A percentile compares a stretch with the other conserved stretches of the same genome.
Evolutionary conservation across 2,888 invertebrate species (phyloP).

Genomic region (Empis livida): DNA sequence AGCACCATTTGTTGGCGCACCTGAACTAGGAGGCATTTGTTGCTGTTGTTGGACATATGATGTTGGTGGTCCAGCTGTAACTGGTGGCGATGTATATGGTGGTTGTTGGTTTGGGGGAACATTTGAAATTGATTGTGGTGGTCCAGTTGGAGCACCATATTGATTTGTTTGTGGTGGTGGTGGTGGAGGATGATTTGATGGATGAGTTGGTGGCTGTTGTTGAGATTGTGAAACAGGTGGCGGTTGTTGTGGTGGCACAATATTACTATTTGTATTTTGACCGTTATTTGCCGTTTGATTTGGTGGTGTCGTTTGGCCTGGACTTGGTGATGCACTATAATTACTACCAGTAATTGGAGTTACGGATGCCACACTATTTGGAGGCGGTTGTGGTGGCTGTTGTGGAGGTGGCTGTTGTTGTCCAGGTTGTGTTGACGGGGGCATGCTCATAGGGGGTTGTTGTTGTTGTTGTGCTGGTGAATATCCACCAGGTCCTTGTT

Average conservation of each 20-base stretch:
- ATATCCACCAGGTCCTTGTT: constrained; percentile 3
- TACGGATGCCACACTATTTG: constrained; percentile 15
- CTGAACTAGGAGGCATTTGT: neutral
- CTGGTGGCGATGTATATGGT: constrained; percentile 16
- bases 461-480: constrained; percentile 22
- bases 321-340: constrained; percentile 40
- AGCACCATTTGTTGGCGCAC: neutral
- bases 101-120: neutral
- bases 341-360: constrained; percentile 25
- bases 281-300: too few species aligned
- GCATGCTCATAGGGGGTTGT: constrained; percentile 24
- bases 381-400: constrained; percentile 16
- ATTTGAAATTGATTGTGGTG: constrained; percentile 14
- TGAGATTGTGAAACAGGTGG: constrained; percentile 6
- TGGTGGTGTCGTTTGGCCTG: constrained; percentile 28
- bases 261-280: too few species aligned
- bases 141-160: constrained; percentile 17
- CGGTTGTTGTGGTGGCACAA: neutral
- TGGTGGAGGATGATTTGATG: constrained; percentile 17
- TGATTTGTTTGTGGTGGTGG: constrained; percentile 13
- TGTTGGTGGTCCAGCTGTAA: constrained; percentile 21
- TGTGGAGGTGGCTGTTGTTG: constrained; percentile 14
- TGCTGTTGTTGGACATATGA: neutral
- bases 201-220: constrained; percentile 10
- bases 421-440: constrained; percentile 12